Evolutionary conservation across 2,113 vertebrate species (phyloP).

Genomic region (Galbula dea): DNA sequence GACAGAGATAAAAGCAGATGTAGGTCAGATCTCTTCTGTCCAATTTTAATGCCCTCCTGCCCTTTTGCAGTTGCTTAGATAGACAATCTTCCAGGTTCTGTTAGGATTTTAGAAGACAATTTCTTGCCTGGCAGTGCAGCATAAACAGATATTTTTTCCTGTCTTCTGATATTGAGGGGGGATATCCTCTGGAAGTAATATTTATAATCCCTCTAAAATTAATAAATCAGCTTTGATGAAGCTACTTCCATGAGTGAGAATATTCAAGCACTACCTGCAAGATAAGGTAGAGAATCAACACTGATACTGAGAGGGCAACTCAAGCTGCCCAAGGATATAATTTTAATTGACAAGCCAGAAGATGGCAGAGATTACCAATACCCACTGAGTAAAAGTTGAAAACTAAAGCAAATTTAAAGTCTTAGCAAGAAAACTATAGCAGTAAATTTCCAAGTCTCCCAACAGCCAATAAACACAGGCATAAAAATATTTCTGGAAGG

Average conservation of each 20-base stretch:
- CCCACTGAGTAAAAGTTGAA: background rate
- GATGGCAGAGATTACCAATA: background rate
- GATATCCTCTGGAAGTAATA: background rate
- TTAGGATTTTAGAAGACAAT: background rate
- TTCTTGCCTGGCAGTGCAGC: background rate
- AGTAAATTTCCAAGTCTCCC: background rate
- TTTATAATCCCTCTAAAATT: background rate
- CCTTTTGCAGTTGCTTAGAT: background rate
- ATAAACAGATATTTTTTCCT: background rate
- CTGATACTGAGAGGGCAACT: background rate
- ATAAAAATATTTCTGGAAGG: background rate
- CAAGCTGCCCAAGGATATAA: background rate
- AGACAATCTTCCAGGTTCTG: background rate
- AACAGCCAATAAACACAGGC: background rate
- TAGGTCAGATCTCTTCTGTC: background rate
- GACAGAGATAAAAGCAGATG: background rate
- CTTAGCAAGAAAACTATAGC: background rate
- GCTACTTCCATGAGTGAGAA: background rate
- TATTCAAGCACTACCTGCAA: background rate
- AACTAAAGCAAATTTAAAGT: background rate
- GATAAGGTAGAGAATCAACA: background rate
- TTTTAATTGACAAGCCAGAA: background rate
- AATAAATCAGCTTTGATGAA: background rate
- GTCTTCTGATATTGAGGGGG: background rate
- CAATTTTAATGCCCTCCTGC: background rate